A percentile compares a stretch with the other conserved stretches of the same genome.
These are phyloP conservation scores for Ephydatia muelleri DNA, from an alignment of 37 sponge, comb jelly and placozoan genomes.

Conservation along the genomic window DNA sequence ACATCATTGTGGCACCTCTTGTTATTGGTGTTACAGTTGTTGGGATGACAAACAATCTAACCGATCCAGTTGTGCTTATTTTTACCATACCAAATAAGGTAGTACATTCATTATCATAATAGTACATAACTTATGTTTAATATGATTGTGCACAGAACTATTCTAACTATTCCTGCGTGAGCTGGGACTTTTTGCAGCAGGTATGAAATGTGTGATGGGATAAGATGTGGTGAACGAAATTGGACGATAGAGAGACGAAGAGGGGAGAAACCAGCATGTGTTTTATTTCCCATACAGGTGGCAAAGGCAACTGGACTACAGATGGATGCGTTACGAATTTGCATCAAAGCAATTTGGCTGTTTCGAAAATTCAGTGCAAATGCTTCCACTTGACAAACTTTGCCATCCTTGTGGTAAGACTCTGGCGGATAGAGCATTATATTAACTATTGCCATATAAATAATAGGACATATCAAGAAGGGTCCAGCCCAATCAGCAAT, in stretches of 20 bases:
- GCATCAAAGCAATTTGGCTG: not conserved
- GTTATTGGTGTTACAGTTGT: too few species aligned
- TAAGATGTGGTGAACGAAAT: too few species aligned
- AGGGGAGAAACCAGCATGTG: too few species aligned
- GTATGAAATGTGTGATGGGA: conserved; percentile 5
- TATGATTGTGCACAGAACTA: not conserved
- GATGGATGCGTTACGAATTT: conserved; percentile 21
- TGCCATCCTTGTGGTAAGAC: conserved; percentile 58
- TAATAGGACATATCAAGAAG: not conserved
- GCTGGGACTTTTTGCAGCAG: conserved; percentile 27
- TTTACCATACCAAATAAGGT: too few species aligned
- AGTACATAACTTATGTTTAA: too few species aligned
- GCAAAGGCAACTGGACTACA: conserved; percentile 31
- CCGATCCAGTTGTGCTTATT: too few species aligned
- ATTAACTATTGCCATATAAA: not conserved
- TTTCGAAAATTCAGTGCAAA: conserved; percentile 3
- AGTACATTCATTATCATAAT: too few species aligned
- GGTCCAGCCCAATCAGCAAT: too few species aligned
- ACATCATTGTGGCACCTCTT: too few species aligned
- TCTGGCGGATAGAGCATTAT: not conserved
- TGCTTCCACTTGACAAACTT: conserved; percentile 61
- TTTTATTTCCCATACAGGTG: conserved; percentile 4
- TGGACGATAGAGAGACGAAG: too few species aligned
- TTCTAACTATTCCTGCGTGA: not conserved
- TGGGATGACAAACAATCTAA: too few species aligned